Evolutionary conservation across 2,888 invertebrate genomes (phyloP), one percentile per base, ranked within the genome.

Genomic region (Drosophila recens): DNA sequence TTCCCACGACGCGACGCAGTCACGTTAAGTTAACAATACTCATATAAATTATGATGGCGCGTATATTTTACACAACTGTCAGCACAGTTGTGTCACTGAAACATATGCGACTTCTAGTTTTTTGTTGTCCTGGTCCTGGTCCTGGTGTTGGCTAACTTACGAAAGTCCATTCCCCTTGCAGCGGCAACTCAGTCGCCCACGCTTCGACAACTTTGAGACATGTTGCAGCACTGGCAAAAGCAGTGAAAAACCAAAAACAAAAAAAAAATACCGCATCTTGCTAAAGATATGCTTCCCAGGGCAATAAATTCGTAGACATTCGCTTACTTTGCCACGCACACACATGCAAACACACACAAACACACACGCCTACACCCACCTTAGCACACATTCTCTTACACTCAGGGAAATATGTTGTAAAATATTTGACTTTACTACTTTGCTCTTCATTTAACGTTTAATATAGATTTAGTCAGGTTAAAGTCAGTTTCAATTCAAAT

Each of bases 21-120:
- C 90, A 89, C 89, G 83, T 89, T 75, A 79, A 85, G 83, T 88
- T 85, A 88, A 88, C 88, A 76, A 90, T 89, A 89, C 86, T 89
- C 82, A 88, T 82, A 85, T 85, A 89, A 85, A 85, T 85, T 85
- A 89, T 84, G 90, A 88, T 86, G 43, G 57, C 67, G 90, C 85
- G 86, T 86, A 85, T 85, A 84, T 84, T 84, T 85, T 88, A 88
- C 72, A 87, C 58, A 90, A 82, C 89, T 90, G 85, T 85, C 90
- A 88, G 89, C 87, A 68, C 89, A 79, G 87, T 82, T 80, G 83
- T 69, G 80, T 72, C 90, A 90, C 85, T 85, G 88, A 86, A 89
- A 79, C 89, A 90, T 90, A 90, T 89, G 89, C 74, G 79, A 43
- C 72, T 75, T 67, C 72, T 54, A 62, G 67, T 75, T 80, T 66